Base-by-base conservation (phyloP, 64 coral and sea anemone genomes). In the Catalaphyllia jardinei region DNA sequence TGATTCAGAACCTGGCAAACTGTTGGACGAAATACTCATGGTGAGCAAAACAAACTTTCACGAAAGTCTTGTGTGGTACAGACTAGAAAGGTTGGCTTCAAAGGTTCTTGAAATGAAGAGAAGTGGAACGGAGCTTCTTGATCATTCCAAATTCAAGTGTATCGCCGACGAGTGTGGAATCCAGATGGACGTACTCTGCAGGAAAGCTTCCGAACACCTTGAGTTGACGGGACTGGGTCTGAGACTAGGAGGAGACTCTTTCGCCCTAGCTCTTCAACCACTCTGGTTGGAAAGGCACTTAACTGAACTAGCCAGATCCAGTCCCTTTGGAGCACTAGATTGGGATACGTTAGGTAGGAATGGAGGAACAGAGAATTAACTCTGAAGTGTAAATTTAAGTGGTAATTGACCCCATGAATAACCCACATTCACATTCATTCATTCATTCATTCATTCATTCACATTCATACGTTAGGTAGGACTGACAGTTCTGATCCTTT, bases 141-240 rank as follows among this genome's bases (percentile, higher is more conserved):
- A 88, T 20, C 30, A 75, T 20, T 74, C 73, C 22, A 62, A 52
- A 11, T 86, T 91, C 60, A 74, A 75, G 61, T 67, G 81, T 31
- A 59, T 91, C 24, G 80, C 81, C 22, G 61, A 39, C 64, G 89
- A 91, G 83, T 91, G 89, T n/a, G 89, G 89, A 19, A 86, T 91
- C 19, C 42, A 91, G 55, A 50, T 31, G 3, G 80, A 91, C 28
- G 2, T 10, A 24, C 61, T 64, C 14, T 50, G 46, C 89, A 54
- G 29, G 28, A 71, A 63, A 67, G 79, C 89, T 46, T 55, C 73
- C 14, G 30, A 77, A 15, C 51, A 86, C 18, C 80, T 91, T 75
- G 80, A 86, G 39, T 27, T 51, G 10, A 74, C 42, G 31, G 89
- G 89, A 24, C 10, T 91, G 24, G 80, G 50, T 17, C 60, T 91